Evolutionary conservation across 2,888 invertebrate species (phyloP), one percentile per base, ranked within the genome.

Genomic region (Troides helena): DNA sequence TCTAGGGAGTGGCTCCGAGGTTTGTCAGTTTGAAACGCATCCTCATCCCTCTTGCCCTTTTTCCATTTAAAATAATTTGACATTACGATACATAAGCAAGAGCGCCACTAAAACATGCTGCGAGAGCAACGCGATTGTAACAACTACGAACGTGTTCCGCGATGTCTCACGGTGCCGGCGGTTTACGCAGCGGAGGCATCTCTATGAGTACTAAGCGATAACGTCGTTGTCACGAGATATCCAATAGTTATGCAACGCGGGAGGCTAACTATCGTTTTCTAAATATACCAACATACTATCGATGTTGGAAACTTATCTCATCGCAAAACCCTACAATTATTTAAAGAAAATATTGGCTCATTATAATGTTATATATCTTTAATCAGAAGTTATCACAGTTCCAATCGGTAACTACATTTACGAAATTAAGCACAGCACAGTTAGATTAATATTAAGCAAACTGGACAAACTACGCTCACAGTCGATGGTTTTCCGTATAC

Each of bases 1-100:
- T 96, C 96, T 84, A 96, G 85, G 1, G 96, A 96, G 72, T 95
- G 93, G 84, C 96, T 96, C 67, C 96, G 93, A 14, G 95, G 96
- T 78, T 96, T 95, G 74, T 91, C 89, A 62, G 93, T 90, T 81
- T 89, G 93, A 77, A 93, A 93, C 77, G 91, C 93, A 75, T 89
- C 90, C 73, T 94, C 94, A 79, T 94, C 94, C 76, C 93, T 88
- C 76, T 94, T 94, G 64, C 94, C 93, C 77, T 94, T 95, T 80
- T 95, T 95, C 95, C 95, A 95, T 74, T 94, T 93, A 81, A 95
- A 95, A 80, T 95, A 95, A 77, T 95, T 95, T 73, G 95, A 94
- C 95, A 95, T 95, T 69, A 76, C 82, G 76, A 73, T 74, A 75
- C 76, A 77, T 76, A 74, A 75, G 78, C 80, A 72, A 73, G 75